Evolutionary conservation across 2,113 vertebrate species (phyloP), one percentile per base, ranked within the genome.

Genomic region (Hippocampus guttulatus): DNA sequence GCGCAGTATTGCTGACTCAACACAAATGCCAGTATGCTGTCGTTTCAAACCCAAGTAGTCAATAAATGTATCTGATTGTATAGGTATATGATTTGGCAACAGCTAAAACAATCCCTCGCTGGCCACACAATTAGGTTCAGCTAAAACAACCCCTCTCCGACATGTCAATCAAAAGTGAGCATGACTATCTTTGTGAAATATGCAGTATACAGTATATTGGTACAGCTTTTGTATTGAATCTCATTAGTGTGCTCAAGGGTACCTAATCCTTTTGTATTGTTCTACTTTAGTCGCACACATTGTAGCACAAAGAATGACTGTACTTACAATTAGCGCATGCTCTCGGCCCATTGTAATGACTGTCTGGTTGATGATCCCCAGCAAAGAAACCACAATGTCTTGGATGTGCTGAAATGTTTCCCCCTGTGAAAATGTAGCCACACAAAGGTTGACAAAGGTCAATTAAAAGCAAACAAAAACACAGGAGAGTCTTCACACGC

Each of bases 301-400:
- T 55, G 21, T 23, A 55, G 27, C 41, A n/a, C 2, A n/a, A 45
- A 16, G 65, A 21, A 7, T 30, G 51, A 12, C 3, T 68, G 63
- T 71, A 98, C 97, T 99, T 83, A 99, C 97, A 54, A 94, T 98
- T 75, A 97, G 90, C 60, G 84, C 10, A 2, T 97, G 95, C 40
- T 96, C 96, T 75, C 95, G 87, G 12, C 94, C 94, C 96, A 99
- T 96, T 0, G 89, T 93, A 91, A 98, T 98, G 86, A 98, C 95
- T 0, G 92, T 96, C 72, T 75, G 82, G 91, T 96, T 98, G 81
- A 99, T 96, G 0, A 90, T 95, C 77, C 92, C 92, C 33, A 98
- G 85, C 66, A 98, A 86, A 79, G 95, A 94, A 11, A 92, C 88
- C 88, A 96, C 96, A 75, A 99, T 95, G 87, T 97, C 93, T 84